Percentiles rank a stretch among this genome's conserved stretches.
phyloP scores from a whole-genome alignment of 2,888 invertebrate genomes.

The Drosophila emarginata region DNA sequence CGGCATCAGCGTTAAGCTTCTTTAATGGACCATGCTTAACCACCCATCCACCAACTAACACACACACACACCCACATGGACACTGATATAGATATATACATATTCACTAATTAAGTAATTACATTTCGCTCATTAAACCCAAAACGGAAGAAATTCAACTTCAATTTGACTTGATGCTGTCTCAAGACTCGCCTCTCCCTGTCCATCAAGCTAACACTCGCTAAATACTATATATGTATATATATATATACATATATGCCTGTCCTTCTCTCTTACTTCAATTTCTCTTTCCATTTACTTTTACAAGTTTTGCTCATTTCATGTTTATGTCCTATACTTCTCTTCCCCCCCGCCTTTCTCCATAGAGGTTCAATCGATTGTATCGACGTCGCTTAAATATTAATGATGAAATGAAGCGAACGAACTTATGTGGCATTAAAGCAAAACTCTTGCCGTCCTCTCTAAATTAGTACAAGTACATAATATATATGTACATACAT shows the following conservation, averaged over 20 bases:
- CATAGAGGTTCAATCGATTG: conserved; percentile 59
- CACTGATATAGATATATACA: conserved; percentile 17
- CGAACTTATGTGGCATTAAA: conserved; percentile 19
- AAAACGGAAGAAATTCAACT: conserved; percentile 62
- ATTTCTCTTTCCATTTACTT: neutral
- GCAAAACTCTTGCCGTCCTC: neutral
- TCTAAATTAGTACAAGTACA: conserved; percentile 7
- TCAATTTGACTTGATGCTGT: conserved; percentile 67
- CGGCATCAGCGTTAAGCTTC: conserved; percentile 64
- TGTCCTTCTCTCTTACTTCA: neutral
- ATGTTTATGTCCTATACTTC: conserved; percentile 21
- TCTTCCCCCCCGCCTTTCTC: neutral
- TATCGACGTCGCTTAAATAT: conserved; percentile 74
- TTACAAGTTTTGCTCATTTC: conserved; percentile 55
- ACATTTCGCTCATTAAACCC: conserved; percentile 76
- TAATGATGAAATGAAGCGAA: conserved; percentile 61
- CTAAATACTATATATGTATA: conserved; percentile 19
- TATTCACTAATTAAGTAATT: conserved; percentile 74
- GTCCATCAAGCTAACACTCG: conserved; percentile 59
- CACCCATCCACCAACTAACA: conserved; percentile 13
- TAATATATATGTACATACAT: neutral
- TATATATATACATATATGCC: neutral
- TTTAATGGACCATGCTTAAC: conserved; percentile 47
- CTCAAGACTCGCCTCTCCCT: conserved; percentile 18
- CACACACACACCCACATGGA: conserved; percentile 12